Conservation (phyloP, 1,140 invertebrate species). For the Sesamia nonagrioides region DNA sequence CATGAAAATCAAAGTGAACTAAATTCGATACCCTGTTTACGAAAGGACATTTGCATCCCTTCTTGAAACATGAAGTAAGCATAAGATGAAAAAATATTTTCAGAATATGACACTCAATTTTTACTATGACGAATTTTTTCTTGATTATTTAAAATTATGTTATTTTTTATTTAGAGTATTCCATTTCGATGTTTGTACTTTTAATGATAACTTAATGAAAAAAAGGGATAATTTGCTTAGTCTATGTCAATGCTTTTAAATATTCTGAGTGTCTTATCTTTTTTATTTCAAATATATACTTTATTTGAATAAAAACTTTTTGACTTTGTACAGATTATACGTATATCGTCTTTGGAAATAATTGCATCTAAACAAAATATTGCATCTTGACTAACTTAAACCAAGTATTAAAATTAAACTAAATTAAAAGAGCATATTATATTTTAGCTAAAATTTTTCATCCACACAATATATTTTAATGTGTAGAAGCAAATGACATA, state of each 20-base stretch:
- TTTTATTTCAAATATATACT: constrained; percentile 8
- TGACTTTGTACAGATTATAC: constrained; percentile 65
- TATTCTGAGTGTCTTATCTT: constrained; percentile 12
- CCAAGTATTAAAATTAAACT: not conserved
- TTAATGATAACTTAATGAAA: not conserved
- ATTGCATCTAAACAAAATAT: constrained; percentile 11
- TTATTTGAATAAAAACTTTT: constrained; percentile 48
- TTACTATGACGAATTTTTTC: not conserved
- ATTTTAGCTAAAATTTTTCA: not conserved
- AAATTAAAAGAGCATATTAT: not conserved
- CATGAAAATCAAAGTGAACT: constrained; percentile 59
- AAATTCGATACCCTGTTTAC: constrained; percentile 73
- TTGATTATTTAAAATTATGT: not conserved
- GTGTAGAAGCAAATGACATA: constrained; percentile 25
- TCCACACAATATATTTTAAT: not conserved
- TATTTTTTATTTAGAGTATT: not conserved
- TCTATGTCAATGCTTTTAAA: too few relatives aligned
- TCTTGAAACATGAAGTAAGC: constrained; percentile 48
- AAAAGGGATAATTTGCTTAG: too few relatives aligned
- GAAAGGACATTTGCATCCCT: constrained; percentile 57
- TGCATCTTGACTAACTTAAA: not conserved
- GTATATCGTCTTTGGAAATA: constrained; percentile 56
- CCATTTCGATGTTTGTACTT: not conserved
- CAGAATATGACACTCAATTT: constrained; percentile 9
- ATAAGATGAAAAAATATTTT: constrained; percentile 23